Base-by-base conservation (phyloP, 2,113 vertebrate species). In the Chaetorhynchus papuensis region DNA sequence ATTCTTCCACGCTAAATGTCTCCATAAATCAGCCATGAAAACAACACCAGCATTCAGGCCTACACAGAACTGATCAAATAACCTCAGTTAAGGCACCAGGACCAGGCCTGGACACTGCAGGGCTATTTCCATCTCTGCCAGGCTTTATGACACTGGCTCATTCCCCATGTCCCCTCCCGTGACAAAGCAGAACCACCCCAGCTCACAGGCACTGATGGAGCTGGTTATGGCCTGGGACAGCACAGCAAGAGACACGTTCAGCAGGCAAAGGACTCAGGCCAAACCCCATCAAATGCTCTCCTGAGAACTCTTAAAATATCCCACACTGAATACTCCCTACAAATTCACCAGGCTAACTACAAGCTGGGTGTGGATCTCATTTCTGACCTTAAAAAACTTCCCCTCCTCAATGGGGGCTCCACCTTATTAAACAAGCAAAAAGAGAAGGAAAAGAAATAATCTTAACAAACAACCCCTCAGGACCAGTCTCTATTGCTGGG, bases 301-400 rank as follows among this genome's bases (percentile, higher is more conserved):
- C 57, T 69, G 63, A 87, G 80, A 88, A 81, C 76, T 77, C 69
- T 84, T 64, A 63, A 80, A 66, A 75, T 3, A 5, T 78, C 50
- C 75, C 86, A 92, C 18, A 81, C 16, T 87, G 70, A 94, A 92
- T 59, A 37, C 35, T 82, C 78, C 56, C 71, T 81, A 76, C 24
- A 85, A 90, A 93, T 91, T 74, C 77, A 75, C 37, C 78, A 78
- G 28, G 77, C 59, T 44, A 94, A 89, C 42, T 59, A 89, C 66
- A 83, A 76, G 79, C 26, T 90, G 85, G 77, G 66, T 68, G 65
- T 84, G 82, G 89, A 77, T 60, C 70, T 63, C 45, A 83, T 87
- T 90, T 54, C n/a, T 81, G 93, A 95, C 90, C 93, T 83, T 77
- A 92, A 94, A 89, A 96, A 72, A 39, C 44, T 84, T 74, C 47